Percentiles rank a stretch among this genome's conserved stretches.
Conservation (phyloP, 2,888 invertebrate genomes). For the Lithophane ornitopus region DNA sequence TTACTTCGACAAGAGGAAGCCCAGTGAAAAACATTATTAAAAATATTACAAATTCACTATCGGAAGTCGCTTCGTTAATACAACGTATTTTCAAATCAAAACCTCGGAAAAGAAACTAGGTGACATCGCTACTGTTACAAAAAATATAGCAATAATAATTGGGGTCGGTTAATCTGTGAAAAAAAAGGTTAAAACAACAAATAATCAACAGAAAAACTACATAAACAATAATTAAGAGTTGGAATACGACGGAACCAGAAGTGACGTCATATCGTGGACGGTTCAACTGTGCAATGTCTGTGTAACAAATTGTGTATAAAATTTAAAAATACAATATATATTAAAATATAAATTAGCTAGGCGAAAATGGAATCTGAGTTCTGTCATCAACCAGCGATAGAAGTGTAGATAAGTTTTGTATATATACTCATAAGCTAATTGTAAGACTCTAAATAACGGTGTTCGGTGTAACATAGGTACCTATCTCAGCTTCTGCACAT, state of each 20-base stretch:
- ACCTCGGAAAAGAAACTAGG: neutral
- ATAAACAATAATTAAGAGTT: constrained; percentile 65
- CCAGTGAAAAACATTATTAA: constrained; percentile 28
- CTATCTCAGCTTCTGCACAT: constrained; percentile 89
- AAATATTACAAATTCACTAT: neutral
- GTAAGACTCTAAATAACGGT: constrained; percentile 85
- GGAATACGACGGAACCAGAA: constrained; percentile 73
- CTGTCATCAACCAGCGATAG: constrained; percentile 86
- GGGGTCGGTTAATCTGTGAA: neutral
- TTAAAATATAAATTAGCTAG: constrained; percentile 81
- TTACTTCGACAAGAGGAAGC: neutral
- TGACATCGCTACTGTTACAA: neutral
- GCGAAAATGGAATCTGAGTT: constrained; percentile 87
- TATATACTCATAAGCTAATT: constrained; percentile 85
- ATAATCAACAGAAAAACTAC: constrained; percentile 4
- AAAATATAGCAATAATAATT: neutral
- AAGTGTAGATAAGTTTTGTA: constrained; percentile 85
- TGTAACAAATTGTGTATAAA: constrained; percentile 87
- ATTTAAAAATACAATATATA: constrained; percentile 67
- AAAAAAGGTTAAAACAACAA: constrained; percentile 9
- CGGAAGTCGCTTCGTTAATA: neutral
- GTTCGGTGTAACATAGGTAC: constrained; percentile 89
- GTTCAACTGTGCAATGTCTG: constrained; percentile 88
- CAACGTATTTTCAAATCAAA: neutral
- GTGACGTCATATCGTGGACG: constrained; percentile 85